Conservation (phyloP, 2,113 vertebrate genomes). For the Ceyx melanurus region DNA sequence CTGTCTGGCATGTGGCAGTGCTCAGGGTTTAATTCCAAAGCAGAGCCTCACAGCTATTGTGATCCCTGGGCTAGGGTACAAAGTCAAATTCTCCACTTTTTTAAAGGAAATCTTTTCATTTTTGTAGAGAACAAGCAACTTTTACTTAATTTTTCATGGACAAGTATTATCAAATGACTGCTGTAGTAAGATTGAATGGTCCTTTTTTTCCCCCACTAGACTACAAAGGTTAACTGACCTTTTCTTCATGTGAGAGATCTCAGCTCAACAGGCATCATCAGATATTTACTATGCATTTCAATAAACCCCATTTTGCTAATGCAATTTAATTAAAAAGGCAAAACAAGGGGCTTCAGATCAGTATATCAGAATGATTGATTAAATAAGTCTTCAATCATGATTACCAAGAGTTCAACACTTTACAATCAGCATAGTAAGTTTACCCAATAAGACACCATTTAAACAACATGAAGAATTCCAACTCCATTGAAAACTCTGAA, state of each 20-base stretch:
- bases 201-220: not conserved
- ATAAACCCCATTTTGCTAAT: not conserved
- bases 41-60: constrained; percentile 54
- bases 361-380: not conserved
- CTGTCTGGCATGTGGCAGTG: constrained; percentile 73
- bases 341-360: not conserved
- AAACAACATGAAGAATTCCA: not conserved
- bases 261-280: not conserved
- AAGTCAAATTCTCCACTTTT: constrained; percentile 49
- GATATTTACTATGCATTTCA: not conserved
- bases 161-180: constrained; percentile 10
- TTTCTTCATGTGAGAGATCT: not conserved
- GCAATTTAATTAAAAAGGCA: not conserved
- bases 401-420: not conserved
- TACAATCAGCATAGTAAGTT: not conserved
- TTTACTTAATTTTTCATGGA: constrained; percentile 44
- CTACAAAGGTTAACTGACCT: not conserved
- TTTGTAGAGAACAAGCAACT: constrained; percentile 42
- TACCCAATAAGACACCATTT: not conserved
- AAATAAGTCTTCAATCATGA: not conserved
- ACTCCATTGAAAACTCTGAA: not conserved
- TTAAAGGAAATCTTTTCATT: constrained; percentile 35
- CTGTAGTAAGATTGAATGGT: not conserved
- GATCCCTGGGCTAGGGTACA: constrained; percentile 30
- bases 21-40: constrained; percentile 75